Conservation (phyloP, 2,888 invertebrate genomes). For the Chymomyza caudatula region DNA sequence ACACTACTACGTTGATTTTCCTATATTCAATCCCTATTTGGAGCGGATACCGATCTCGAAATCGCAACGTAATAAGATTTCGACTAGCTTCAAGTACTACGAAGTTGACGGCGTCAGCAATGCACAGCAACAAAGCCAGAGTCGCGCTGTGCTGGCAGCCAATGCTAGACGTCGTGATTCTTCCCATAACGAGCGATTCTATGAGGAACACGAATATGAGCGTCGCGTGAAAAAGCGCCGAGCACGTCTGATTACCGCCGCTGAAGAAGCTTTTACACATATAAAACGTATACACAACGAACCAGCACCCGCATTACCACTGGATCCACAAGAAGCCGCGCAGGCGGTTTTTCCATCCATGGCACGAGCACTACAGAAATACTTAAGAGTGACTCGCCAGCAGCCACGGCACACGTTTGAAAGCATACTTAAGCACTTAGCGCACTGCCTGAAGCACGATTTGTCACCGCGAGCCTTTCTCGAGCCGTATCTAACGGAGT, state of each 20-base stretch:
- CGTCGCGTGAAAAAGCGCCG: conserved; percentile 92
- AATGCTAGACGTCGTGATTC: conserved; percentile 91
- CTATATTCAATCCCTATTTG: conserved; percentile 97
- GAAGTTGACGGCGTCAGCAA: conserved; percentile 93
- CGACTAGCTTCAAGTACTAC: conserved; percentile 95
- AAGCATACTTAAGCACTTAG: conserved; percentile 92
- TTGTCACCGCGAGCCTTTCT: conserved; percentile 96
- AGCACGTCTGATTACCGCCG: conserved; percentile 93
- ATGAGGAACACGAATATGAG: conserved; percentile 98
- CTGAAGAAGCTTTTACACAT: conserved; percentile 99
- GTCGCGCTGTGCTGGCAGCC: conserved; percentile 84
- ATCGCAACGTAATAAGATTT: conserved; percentile 85
- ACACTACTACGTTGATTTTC: conserved; percentile 96
- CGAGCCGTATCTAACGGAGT: conserved; percentile 92
- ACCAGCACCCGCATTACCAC: conserved; percentile 87
- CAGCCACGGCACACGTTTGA: conserved; percentile 97
- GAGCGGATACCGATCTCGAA: conserved; percentile 93
- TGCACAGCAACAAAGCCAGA: conserved; percentile 84
- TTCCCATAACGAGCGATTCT: conserved; percentile 97
- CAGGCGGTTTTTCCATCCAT: conserved; percentile 98
- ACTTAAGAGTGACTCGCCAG: conserved; percentile 94
- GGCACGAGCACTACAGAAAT: conserved; percentile 97
- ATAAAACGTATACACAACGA: conserved; percentile 89
- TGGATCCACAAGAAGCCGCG: conserved; percentile 97
- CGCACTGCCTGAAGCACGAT: conserved; percentile 94